Conservation (phyloP, 1,140 invertebrate species). For the Calephelis nemesis region DNA sequence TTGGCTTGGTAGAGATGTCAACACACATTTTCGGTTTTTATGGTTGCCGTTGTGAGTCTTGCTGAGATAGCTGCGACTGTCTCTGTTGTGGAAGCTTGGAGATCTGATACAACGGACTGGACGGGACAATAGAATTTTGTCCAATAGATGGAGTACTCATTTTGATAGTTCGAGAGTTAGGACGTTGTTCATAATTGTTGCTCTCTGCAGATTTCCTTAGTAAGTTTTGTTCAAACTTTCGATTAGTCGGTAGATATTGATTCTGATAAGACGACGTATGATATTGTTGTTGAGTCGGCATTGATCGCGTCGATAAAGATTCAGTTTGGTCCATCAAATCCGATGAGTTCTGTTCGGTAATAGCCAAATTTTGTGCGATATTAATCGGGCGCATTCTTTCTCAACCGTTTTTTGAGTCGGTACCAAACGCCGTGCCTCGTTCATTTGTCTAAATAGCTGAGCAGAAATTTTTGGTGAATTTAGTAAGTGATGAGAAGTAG, state of each 20-base stretch:
- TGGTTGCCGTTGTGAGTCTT: conserved; percentile 11
- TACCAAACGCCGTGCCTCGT: no score
- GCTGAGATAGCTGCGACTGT: background rate
- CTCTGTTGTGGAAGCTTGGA: no score
- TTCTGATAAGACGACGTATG: background rate
- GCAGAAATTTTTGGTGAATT: no score
- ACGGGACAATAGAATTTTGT: no score
- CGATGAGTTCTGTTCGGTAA: background rate
- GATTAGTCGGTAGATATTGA: conserved; percentile 11
- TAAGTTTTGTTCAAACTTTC: background rate
- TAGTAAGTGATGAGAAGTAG: no score
- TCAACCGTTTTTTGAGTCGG: no score
- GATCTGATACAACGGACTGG: no score
- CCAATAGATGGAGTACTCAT: no score
- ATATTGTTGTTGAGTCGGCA: conserved; percentile 6
- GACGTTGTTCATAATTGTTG: no score
- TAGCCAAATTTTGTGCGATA: background rate
- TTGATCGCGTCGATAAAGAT: background rate
- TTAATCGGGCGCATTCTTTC: no score
- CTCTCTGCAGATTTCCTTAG: background rate
- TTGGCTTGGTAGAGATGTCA: background rate
- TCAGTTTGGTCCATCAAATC: background rate
- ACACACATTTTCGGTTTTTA: background rate
- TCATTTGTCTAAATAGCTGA: no score
- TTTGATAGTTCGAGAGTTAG: no score